Evolutionary conservation across 2,113 vertebrate genomes (phyloP).

Genomic region (Lepus europaeus): DNA sequence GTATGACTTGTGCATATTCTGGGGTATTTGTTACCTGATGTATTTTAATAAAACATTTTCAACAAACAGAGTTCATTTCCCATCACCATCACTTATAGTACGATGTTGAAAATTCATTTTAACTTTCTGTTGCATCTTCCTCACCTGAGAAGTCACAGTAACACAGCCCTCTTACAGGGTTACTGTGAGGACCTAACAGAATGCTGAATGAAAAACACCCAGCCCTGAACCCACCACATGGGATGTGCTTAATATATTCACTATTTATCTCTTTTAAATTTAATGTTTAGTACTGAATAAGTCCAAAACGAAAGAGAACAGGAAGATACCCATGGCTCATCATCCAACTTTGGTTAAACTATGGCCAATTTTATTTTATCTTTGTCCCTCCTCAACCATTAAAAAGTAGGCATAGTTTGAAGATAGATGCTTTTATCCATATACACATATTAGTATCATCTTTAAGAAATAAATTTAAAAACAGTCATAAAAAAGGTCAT

Average conservation of each 20-base stretch:
- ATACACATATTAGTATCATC: neutral
- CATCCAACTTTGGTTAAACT: neutral
- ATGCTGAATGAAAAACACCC: neutral
- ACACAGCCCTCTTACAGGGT: neutral
- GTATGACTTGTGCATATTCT: neutral
- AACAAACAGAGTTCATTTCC: neutral
- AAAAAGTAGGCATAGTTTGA: neutral
- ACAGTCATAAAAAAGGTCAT: neutral
- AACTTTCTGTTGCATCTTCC: neutral
- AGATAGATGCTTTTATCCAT: neutral
- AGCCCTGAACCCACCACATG: neutral
- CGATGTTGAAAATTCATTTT: neutral
- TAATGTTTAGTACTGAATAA: neutral
- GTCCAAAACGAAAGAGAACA: neutral
- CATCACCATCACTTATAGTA: neutral
- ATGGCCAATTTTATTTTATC: neutral
- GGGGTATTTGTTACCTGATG: neutral
- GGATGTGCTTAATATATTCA: neutral
- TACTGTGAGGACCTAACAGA: neutral
- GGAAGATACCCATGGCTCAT: neutral
- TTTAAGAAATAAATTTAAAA: neutral
- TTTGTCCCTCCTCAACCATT: neutral
- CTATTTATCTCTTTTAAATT: neutral
- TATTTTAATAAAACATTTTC: neutral
- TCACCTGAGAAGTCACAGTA: neutral